Conservation (phyloP, 2,113 vertebrate species). For the Centrocercus urophasianus region DNA sequence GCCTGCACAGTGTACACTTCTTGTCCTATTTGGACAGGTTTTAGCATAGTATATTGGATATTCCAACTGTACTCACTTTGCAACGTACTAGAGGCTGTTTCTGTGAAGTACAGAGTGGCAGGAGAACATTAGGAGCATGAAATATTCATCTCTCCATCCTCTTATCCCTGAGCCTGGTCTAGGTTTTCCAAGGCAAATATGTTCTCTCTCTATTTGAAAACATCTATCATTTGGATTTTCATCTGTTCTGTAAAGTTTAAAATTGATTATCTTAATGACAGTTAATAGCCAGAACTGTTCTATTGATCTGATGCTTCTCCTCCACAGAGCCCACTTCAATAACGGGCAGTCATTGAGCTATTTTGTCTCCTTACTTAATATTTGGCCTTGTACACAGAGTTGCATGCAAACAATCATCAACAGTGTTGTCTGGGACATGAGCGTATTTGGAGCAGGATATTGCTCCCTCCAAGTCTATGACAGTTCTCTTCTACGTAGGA, state of each 20-base stretch:
- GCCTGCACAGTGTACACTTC: not conserved
- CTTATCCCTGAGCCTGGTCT: not conserved
- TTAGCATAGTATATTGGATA: not conserved
- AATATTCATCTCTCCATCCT: conserved; percentile 24
- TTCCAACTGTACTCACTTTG: not conserved
- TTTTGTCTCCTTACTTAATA: not conserved
- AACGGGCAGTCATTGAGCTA: not conserved
- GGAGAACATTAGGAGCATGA: not conserved
- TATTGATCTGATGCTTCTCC: not conserved
- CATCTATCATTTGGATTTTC: not conserved
- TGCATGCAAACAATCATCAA: not conserved
- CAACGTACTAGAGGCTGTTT: conserved; percentile 17
- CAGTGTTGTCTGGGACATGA: not conserved
- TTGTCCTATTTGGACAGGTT: not conserved
- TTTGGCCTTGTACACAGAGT: not conserved
- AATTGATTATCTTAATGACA: conserved; percentile 38
- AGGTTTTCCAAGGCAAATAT: conserved; percentile 1
- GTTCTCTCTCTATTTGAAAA: not conserved
- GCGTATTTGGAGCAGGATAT: not conserved
- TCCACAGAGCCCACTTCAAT: not conserved
- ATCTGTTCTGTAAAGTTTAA: conserved; percentile 37
- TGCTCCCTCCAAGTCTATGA: not conserved
- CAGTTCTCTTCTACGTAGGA: not conserved
- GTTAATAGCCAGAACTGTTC: conserved; percentile 32
- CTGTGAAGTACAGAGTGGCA: not conserved